Percentiles rank a stretch among this genome's conserved stretches.
phyloP scores from a whole-genome alignment of 2,888 invertebrate genomes.

The Mimumesa dahlbomi region DNA sequence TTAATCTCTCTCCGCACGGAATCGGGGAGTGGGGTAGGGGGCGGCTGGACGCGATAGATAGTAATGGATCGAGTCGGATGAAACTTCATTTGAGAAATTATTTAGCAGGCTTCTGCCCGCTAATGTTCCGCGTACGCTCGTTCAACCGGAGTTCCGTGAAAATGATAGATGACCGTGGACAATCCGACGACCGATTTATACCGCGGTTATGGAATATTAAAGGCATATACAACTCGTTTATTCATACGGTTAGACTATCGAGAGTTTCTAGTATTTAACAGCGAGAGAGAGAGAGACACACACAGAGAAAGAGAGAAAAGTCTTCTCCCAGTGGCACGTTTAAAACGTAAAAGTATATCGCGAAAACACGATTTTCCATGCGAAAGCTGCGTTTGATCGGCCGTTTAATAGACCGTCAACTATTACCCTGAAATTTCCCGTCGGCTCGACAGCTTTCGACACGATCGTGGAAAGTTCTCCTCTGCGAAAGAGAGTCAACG shows the following conservation, averaged over 20 bases:
- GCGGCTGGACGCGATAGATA: background rate
- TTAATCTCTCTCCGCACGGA: background rate
- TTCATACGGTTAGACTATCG: too few species aligned
- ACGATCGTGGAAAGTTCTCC: slow-evolving; percentile 17
- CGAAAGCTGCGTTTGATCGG: background rate
- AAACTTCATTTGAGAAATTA: slow-evolving; percentile 11
- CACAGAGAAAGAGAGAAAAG: too few species aligned
- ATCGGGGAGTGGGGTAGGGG: background rate
- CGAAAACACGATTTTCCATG: background rate
- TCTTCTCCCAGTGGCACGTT: too few species aligned
- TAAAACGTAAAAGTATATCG: background rate
- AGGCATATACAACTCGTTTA: too few species aligned
- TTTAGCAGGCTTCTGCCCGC: background rate
- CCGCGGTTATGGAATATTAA: too few species aligned
- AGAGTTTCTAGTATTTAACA: too few species aligned
- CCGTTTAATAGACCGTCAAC: background rate
- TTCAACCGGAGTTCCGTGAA: too few species aligned
- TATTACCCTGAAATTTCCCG: slow-evolving; percentile 4
- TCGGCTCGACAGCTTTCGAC: slow-evolving; percentile 2
- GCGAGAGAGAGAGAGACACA: too few species aligned
- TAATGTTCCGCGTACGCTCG: background rate
- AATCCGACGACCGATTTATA: too few species aligned
- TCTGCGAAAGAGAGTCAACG: slow-evolving; percentile 1
- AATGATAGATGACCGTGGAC: too few species aligned
- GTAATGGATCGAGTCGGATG: slow-evolving; percentile 2